These are phyloP conservation scores for Leptinotarsa tumamoca DNA, from an alignment of 2,888 invertebrate species.

Conservation along the genomic window DNA sequence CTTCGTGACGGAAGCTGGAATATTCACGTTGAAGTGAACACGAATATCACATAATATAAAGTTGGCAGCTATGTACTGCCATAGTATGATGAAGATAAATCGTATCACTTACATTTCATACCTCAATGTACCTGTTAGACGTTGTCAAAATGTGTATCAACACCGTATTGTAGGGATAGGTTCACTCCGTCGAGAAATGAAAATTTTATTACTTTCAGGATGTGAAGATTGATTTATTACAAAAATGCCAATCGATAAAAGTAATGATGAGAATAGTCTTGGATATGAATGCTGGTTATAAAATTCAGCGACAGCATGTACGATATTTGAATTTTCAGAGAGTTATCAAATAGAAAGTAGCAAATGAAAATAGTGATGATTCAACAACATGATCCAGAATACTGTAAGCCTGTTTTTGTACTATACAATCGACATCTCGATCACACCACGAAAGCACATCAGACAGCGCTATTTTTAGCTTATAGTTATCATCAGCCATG, in stretches of 20 bases:
- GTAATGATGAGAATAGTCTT: too few species aligned
- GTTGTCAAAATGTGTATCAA: conserved; percentile 30
- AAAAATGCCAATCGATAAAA: not conserved
- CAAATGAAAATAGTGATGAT: too few species aligned
- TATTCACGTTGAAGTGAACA: conserved; percentile 15
- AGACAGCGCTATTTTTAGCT: too few species aligned
- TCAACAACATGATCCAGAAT: too few species aligned
- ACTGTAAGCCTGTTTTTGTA: too few species aligned
- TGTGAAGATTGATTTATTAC: not conserved
- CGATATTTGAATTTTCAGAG: too few species aligned
- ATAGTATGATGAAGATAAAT: conserved; percentile 37
- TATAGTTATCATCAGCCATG: too few species aligned
- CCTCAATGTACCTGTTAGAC: conserved; percentile 32
- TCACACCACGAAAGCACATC: too few species aligned
- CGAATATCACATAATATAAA: conserved; percentile 21
- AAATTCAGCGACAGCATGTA: too few species aligned
- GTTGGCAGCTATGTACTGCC: conserved; percentile 16
- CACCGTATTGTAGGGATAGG: not conserved
- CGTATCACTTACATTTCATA: conserved; percentile 35
- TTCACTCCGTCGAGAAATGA: not conserved
- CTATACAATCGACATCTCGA: too few species aligned
- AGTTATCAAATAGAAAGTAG: too few species aligned
- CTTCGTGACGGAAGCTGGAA: conserved; percentile 4
- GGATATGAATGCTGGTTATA: too few species aligned
- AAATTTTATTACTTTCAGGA: not conserved